These are phyloP conservation scores for Coboldia fuscipes DNA, from an alignment of 1,140 invertebrate species.

Conservation along the genomic window DNA sequence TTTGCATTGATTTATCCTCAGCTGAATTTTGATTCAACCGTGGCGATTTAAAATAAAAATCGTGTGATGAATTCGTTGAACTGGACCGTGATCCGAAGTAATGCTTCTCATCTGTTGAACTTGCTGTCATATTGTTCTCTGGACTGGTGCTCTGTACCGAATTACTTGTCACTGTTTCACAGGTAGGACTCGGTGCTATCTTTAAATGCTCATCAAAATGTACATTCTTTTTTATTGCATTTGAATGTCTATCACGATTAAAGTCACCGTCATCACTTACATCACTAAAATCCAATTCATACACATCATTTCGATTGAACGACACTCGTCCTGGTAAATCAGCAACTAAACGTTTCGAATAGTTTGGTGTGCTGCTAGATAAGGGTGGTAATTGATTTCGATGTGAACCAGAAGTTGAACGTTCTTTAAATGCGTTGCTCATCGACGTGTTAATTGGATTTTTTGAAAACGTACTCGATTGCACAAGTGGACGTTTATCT, in stretches of 20 bases:
- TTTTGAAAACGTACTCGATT: too few relatives aligned
- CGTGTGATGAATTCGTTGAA: too few relatives aligned
- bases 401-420: too few relatives aligned
- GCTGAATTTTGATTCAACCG: constrained; percentile 3
- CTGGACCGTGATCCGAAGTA: too few relatives aligned
- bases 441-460: too few relatives aligned
- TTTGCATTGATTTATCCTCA: constrained; percentile 8
- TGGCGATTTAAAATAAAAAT: too few relatives aligned
- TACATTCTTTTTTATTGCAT: constrained; percentile 3
- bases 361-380: too few relatives aligned
- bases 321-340: constrained; percentile 19
- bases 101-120: not conserved
- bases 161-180: constrained; percentile 6
- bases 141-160: constrained; percentile 5
- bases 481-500: too few relatives aligned
- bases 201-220: constrained; percentile 1
- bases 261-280: constrained; percentile 16
- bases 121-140: not conserved
- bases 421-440: too few relatives aligned
- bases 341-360: too few relatives aligned
- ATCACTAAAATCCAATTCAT: constrained; percentile 12
- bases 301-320: constrained; percentile 13
- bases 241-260: not conserved
- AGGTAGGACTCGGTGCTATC: too few relatives aligned
- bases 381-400: too few relatives aligned